phyloP scores from a whole-genome alignment of 2,113 vertebrate species.

The Eubucco bourcierii region DNA sequence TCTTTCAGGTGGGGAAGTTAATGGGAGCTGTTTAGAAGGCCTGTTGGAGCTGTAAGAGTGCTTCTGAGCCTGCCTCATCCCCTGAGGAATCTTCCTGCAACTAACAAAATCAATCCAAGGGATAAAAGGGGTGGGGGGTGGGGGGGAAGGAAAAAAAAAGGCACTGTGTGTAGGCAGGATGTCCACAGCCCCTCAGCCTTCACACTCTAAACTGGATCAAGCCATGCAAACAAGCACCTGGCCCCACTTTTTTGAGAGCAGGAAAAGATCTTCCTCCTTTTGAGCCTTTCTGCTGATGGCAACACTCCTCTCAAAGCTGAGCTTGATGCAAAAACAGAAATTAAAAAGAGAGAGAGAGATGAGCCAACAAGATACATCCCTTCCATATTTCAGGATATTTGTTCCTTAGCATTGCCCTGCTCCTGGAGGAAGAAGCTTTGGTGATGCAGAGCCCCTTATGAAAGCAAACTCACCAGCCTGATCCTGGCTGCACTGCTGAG shows the following conservation, averaged over 20 bases:
- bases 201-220: no score
- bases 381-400: background rate
- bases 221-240: background rate
- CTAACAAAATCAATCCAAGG: background rate
- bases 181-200: background rate
- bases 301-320: background rate
- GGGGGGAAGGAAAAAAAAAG: no score
- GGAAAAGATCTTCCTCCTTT: background rate
- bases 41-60: background rate
- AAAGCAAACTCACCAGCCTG: background rate
- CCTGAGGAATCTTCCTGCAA: background rate
- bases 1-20: background rate
- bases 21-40: background rate
- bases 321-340: background rate
- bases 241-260: background rate
- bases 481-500: background rate
- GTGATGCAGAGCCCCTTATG: background rate
- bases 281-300: background rate
- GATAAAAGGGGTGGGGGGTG: background rate
- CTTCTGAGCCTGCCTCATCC: background rate
- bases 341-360: background rate
- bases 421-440: background rate
- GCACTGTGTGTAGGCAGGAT: background rate
- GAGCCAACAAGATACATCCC: background rate
- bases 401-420: background rate